Base-by-base conservation (phyloP, 2,888 invertebrate species). In the Toxonevra muliebris region DNA sequence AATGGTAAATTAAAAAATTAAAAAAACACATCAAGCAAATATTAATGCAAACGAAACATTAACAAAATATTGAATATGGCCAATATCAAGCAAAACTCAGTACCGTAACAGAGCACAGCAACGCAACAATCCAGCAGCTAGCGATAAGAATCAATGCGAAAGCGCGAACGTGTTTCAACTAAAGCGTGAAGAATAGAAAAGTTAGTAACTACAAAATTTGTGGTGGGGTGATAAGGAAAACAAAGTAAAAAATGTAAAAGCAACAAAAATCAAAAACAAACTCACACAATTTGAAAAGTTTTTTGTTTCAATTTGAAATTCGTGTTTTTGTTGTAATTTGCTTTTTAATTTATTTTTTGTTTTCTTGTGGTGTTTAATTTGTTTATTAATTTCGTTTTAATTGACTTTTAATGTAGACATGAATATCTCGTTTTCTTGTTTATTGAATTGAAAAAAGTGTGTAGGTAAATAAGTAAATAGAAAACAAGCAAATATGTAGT, bases 361-460 rank as follows among this genome's bases (percentile, higher is more conserved):
- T 59, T 10, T 43, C 8, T 40, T 30, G 20, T 19, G 2, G n/a
- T n/a, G 13, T 54, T 54, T 19, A 41, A 19, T 59, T 19, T 43
- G 13, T 12, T 40, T 17, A 15, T 17, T 41, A 42, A 43, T 59
- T 42, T n/a, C 15, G 59, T 15, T 11, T 15, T 59, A 59, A 59
- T 59, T 59, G 59, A 19, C 42, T 59, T 15, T 19, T 58, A n/a
- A 42, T 58, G 43, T 58, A 42, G 58, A 58, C 17, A 15, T 17
- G 41, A n/a, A 4, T 58, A 10, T 48, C 5, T 48, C 7, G 30
- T 30, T 48, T 48, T 48, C 5, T 48, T 30, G 30, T 30, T 48
- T 4, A 13, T 13, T n/a, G 13, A 48, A 48, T 10, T 48, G 13
- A 48, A 48, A 48, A n/a, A 30, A 30, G 12, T 20, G 40, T n/a